Evolutionary conservation across 2,797 vertebrate species (phyloP), one percentile per base, ranked within the genome.

Genomic region (Diplodus sargus): DNA sequence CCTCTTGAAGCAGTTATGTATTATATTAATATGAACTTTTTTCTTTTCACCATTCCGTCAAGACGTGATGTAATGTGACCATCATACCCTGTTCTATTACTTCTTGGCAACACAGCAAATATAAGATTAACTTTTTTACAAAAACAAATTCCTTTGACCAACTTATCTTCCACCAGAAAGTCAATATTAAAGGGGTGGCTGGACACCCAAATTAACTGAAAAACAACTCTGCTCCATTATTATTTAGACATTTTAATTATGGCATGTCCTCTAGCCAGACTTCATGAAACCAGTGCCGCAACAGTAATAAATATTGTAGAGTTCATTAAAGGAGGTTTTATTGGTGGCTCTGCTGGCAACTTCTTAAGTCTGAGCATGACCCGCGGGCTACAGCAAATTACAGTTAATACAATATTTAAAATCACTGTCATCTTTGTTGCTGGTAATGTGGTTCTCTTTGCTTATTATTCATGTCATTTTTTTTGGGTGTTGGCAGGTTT

Each of bases 171-270:
- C 57, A 62, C 58, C 51, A 76, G 28, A 82, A 76, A 82, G 65
- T 82, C 79, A 43, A 51, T 63, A 77, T 78, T 75, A 74, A 71
- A 83, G 83, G 70, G 30, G 39, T 70, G 23, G 45, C 60, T 74
- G 74, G 73, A 90, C 70, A 74, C 51, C 56, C 13, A 14, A 76
- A 89, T 83, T 63, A 72, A 82, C 74, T 82, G 69, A 86, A 89
- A 85, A 87, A 82, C 78, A 90, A 75, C 58, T 78, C 60, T 51
- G 65, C 74, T 79, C 79, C 82, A 84, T 91, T 89, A 89, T 85
- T 90, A 89, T 90, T 91, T 83, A 79, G 81, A 85, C 75, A 79
- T 87, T 89, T 91, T 89, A 90, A 92, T 92, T 87, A 90, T 77
- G 45, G 13, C 61, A 67, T 82, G 79, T 91, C 85, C 76, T 85